These are phyloP conservation scores for Syngnathus scovelli DNA, from an alignment of 2,113 vertebrate genomes.

Conservation along the genomic window DNA sequence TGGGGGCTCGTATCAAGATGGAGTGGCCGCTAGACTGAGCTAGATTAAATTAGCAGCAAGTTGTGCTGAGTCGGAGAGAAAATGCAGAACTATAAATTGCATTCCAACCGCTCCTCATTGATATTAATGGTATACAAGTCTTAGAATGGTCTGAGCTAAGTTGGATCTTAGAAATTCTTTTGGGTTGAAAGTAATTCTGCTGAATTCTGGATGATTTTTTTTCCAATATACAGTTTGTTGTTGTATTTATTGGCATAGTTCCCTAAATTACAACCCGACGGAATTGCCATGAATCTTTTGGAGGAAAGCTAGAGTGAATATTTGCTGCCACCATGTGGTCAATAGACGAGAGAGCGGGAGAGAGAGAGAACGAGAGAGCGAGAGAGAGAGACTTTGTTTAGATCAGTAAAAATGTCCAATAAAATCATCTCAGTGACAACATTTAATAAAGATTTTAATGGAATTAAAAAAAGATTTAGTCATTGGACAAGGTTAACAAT, in stretches of 20 bases:
- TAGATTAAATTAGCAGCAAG: slow-evolving; percentile 6
- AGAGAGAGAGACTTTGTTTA: too few species aligned
- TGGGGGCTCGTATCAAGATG: background rate
- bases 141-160: background rate
- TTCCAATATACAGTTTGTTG: background rate
- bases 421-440: background rate
- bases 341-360: background rate
- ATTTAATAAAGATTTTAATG: background rate
- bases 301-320: background rate
- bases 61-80: slow-evolving; percentile 1
- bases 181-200: background rate
- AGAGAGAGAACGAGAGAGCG: too few species aligned
- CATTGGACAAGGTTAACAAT: background rate
- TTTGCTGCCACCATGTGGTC: background rate
- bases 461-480: too few species aligned
- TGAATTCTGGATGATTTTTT: background rate
- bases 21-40: background rate
- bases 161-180: background rate
- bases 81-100: slow-evolving; percentile 1
- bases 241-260: too few species aligned
- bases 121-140: slow-evolving; percentile 1
- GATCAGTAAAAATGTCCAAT: too few species aligned
- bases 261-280: background rate
- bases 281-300: background rate
- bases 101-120: background rate